Percentiles rank a stretch among this genome's conserved stretches.
These are phyloP conservation scores for Sturnus vulgaris DNA, from an alignment of 2,113 vertebrate genomes.

Conservation along the genomic window DNA sequence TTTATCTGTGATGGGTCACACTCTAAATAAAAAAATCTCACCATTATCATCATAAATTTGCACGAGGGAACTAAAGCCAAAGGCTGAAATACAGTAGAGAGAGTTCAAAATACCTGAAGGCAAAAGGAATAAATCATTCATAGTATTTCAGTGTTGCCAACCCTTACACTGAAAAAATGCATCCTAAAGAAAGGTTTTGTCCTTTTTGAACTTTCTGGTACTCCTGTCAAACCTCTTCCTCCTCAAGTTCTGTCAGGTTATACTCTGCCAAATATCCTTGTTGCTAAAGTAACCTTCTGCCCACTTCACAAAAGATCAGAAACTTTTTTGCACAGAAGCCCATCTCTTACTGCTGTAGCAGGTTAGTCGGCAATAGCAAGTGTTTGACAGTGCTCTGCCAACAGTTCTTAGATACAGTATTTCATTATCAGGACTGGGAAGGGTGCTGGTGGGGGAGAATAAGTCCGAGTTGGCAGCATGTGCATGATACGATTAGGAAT, in stretches of 20 bases:
- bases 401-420: neutral
- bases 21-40: neutral
- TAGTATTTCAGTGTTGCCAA: neutral
- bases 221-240: neutral
- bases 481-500: neutral
- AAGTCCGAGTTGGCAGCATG: neutral
- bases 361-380: neutral
- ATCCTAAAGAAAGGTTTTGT: neutral
- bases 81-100: neutral
- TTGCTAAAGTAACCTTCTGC: neutral
- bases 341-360: neutral
- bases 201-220: neutral
- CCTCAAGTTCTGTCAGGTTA: neutral
- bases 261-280: neutral
- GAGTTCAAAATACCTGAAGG: neutral
- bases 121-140: neutral
- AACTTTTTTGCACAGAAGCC: neutral
- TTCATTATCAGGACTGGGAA: neutral
- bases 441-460: neutral
- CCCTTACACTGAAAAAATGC: neutral
- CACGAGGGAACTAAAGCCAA: neutral
- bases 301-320: neutral
- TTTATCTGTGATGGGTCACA: neutral
- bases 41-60: neutral
- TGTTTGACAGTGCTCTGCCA: neutral